Base-by-base conservation (phyloP, 2,113 vertebrate species). In the Entosphenus tridentatus region DNA sequence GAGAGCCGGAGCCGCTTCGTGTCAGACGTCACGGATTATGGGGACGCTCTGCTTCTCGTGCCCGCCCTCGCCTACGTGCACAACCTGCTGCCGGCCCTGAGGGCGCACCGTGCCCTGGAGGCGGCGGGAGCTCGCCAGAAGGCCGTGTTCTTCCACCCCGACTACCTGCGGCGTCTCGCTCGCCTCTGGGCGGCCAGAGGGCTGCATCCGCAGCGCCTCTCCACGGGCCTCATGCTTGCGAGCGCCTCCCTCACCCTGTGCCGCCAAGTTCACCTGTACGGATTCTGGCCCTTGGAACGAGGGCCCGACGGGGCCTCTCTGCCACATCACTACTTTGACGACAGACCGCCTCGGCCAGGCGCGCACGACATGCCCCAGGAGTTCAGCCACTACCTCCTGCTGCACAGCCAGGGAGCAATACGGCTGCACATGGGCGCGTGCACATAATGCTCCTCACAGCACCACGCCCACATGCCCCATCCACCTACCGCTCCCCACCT, bases 341-440 rank as follows among this genome's bases (percentile, higher is more conserved):
- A 57, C 14, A 11, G 14, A 12, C 11, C 3, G 6, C 71, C 72
- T 3, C 72, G 9, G 5, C 16, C 1, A 1, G 7, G 3, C 13
- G 21, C 62, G 55, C 74, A 74, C 62, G 13, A 12, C 14, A 74
- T 75, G 74, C 58, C 74, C 8, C 57, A 71, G n/a, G 74, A 75
- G 68, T 75, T 75, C 56, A 65, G 70, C 57, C 57, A 56, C 9
- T 68, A 72, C 10, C 56, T 74, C 58, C 69, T 55, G 55, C 65
- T 75, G 67, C 74, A 75, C 71, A 71, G 67, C 58, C 57, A 72
- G 62, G 74, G 74, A 62, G 70, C 70, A 69, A 69, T 75, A 7
- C 56, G 16, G 12, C 55, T 74, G 21, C 70, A 68, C 39, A 39
- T 95, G 56, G 84, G 85, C 65, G 79, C 70, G 0, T 97, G 93